Evolutionary conservation across 2,888 invertebrate genomes (phyloP), one percentile per base, ranked within the genome.

Genomic region (Chrysotoxum bicinctum): DNA sequence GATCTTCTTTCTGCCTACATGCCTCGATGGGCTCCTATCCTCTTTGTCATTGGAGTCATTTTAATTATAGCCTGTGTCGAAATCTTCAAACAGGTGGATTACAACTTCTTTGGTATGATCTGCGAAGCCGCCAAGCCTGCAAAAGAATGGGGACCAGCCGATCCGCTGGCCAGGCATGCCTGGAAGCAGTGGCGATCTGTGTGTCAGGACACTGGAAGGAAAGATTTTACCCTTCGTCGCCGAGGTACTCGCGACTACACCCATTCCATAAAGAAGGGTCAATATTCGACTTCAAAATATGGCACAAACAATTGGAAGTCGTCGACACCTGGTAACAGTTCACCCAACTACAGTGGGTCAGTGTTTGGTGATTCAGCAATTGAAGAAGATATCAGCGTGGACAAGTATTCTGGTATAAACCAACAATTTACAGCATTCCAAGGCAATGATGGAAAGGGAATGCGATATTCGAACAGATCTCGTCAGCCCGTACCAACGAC

Each of bases 161-260:
- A 92, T 89, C 92, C 92, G 0, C 81, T 92, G 76, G 92, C 92
- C 0, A 89, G 92, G 0, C 92, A 92, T 76, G 91, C 92, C 26
- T 92, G 92, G 92, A 92, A 92, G 87, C 92, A 92, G 79, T 92
- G 92, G 92, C 90, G 92, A 30, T 90, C 91, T 0, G 92, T 92
- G 3, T 92, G 92, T 35, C 92, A 91, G 81, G 92, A 92, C 45
- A 92, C 92, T 0, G 92, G 92, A 0, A 88, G 91, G 50, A 90
- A 91, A 23, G 92, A 92, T 83, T 92, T 92, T 72, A 92, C 92
- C 0, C 69, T 92, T 48, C 89, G 92, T 2, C 89, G 92, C 0
- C 90, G 92, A 0, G 92, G 92, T 30, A 92, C 92, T 0, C 90
- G 92, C 1, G 92, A 92, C 72, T 92, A 92, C 86, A 92, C 92